Conservation (phyloP, 2,797 vertebrate species). For the Miichthys miiuy region DNA sequence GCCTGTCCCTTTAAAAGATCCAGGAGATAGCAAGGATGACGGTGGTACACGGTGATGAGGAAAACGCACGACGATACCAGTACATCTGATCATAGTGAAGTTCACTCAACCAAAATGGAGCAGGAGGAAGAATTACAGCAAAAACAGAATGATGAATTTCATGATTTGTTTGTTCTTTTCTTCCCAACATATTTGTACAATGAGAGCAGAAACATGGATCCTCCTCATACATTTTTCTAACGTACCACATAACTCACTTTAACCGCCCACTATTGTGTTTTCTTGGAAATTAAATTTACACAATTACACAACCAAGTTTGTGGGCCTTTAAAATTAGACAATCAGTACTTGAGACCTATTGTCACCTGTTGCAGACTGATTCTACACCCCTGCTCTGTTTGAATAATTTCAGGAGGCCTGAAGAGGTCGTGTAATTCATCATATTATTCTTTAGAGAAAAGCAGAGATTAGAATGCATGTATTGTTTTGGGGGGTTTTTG, state of each 20-base stretch:
- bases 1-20: constrained; percentile 75
- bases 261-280: background rate
- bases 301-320: background rate
- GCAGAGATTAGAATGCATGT: no score
- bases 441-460: no score
- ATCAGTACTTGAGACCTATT: no score
- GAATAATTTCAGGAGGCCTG: no score
- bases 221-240: background rate
- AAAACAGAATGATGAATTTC: background rate
- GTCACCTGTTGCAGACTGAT: no score
- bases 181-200: background rate
- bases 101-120: constrained; percentile 48
- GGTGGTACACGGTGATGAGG: constrained; percentile 28
- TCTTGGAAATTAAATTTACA: background rate
- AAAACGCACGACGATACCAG: constrained; percentile 17
- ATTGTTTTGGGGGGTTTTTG: no score
- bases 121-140: constrained; percentile 5
- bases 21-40: constrained; percentile 39
- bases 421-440: no score
- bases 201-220: background rate
- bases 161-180: background rate
- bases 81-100: constrained; percentile 19
- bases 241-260: background rate
- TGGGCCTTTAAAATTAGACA: no score
- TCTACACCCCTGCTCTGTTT: no score